phyloP scores from a whole-genome alignment of 2,113 vertebrate species.

The Diadophis punctatus region DNA sequence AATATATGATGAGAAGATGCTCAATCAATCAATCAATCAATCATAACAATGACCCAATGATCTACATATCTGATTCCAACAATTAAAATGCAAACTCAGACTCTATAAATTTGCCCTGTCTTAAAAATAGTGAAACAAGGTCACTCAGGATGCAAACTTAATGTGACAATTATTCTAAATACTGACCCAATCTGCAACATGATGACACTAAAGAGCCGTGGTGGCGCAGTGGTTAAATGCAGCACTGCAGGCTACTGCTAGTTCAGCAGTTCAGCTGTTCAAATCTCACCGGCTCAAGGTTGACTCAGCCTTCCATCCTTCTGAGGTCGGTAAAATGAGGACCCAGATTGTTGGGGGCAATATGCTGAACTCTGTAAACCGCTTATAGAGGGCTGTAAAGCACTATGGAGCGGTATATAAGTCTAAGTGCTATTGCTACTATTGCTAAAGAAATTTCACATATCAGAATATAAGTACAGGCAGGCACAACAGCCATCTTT shows the following conservation, averaged over 20 bases:
- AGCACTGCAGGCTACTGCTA: too few relatives aligned
- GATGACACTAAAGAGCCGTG: not conserved
- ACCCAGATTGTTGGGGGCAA: too few relatives aligned
- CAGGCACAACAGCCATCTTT: not conserved
- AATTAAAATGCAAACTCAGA: not conserved
- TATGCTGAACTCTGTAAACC: too few relatives aligned
- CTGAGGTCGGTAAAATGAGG: too few relatives aligned
- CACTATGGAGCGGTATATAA: too few relatives aligned
- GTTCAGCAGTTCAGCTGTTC: too few relatives aligned
- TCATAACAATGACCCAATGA: not conserved
- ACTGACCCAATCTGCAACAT: not conserved
- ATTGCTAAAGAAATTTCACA: not conserved
- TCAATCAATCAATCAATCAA: not conserved
- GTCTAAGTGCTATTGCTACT: too few relatives aligned
- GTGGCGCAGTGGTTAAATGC: too few relatives aligned
- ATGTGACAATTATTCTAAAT: not conserved
- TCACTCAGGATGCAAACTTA: not conserved
- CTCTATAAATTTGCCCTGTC: not conserved
- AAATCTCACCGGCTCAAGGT: too few relatives aligned
- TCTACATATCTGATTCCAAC: not conserved
- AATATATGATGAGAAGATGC: not conserved
- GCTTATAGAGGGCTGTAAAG: too few relatives aligned
- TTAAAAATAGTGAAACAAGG: not conserved
- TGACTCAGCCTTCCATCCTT: too few relatives aligned
- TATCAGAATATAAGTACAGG: not conserved